Conservation (phyloP, 2,797 vertebrate genomes). For the Cossypha caffra region DNA sequence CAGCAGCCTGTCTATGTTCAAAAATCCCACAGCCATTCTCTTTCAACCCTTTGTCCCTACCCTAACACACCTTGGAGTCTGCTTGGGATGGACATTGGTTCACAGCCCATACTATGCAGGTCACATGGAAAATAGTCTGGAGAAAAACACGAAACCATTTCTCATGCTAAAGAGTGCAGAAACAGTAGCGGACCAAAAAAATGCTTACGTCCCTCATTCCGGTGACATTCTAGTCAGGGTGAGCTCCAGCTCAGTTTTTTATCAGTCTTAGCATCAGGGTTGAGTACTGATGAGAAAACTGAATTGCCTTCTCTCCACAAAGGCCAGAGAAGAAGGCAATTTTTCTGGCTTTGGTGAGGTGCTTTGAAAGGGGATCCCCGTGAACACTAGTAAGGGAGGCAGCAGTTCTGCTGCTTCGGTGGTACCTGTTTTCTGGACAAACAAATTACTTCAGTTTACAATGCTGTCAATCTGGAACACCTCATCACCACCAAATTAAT, state of each 20-base stretch:
- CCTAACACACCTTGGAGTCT: not conserved
- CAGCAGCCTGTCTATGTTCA: not conserved
- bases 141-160: not conserved
- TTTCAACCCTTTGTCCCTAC: not conserved
- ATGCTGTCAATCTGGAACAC: not conserved
- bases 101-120: accelerated
- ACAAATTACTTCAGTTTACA: conserved; percentile 21
- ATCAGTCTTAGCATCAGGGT: not conserved
- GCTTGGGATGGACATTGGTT: not conserved
- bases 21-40: not conserved
- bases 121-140: not conserved
- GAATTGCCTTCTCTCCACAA: not conserved
- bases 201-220: not conserved
- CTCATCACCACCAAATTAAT: conserved; percentile 32
- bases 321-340: not conserved
- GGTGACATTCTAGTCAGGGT: not conserved
- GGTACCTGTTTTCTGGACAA: not conserved
- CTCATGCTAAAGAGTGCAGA: not conserved
- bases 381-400: accelerated
- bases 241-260: not conserved
- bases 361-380: not conserved
- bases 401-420: not conserved
- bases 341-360: not conserved
- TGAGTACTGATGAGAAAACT: not conserved
- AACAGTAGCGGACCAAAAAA: not conserved